Conservation (phyloP, 2,797 vertebrate species). For the Hydrocynus forskahlii region DNA sequence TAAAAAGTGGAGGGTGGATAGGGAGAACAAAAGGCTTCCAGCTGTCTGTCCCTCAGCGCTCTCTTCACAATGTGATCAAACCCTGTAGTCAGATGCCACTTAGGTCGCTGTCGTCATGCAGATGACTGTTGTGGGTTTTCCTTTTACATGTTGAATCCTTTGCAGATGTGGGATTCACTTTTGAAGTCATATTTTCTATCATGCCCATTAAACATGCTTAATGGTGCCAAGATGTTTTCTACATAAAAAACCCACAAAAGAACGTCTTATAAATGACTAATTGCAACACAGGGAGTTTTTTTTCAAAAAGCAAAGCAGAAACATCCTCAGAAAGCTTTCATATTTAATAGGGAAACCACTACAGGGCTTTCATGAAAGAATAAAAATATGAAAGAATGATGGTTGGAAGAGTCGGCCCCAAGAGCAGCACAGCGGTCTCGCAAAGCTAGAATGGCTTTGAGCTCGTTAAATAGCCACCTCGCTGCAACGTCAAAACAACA, state of each 20-base stretch:
- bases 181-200: slow-evolving; percentile 76
- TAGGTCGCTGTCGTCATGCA: slow-evolving; percentile 69
- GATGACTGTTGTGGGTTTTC: slow-evolving; percentile 73
- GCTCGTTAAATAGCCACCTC: slow-evolving; percentile 34
- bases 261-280: slow-evolving; percentile 40
- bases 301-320: slow-evolving; percentile 23
- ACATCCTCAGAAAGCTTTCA: slow-evolving; percentile 43
- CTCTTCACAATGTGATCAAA: not conserved
- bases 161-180: slow-evolving; percentile 76
- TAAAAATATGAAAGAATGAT: slow-evolving; percentile 43
- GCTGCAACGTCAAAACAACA: slow-evolving; percentile 36
- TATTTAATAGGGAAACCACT: slow-evolving; percentile 50
- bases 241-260: not conserved
- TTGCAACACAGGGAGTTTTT: slow-evolving; percentile 37
- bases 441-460: slow-evolving; percentile 39
- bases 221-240: slow-evolving; percentile 74
- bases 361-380: slow-evolving; percentile 43
- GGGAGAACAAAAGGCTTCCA: not conserved
- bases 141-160: slow-evolving; percentile 72
- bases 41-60: slow-evolving; percentile 7
- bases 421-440: slow-evolving; percentile 50
- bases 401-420: slow-evolving; percentile 46
- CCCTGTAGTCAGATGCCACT: slow-evolving; percentile 62
- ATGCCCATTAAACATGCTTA: slow-evolving; percentile 71
- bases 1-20: slow-evolving; percentile 40